Percentiles rank a stretch among this genome's conserved stretches.
Evolutionary conservation across 2,113 vertebrate genomes (phyloP).

Genomic region (Myotis davidii): DNA sequence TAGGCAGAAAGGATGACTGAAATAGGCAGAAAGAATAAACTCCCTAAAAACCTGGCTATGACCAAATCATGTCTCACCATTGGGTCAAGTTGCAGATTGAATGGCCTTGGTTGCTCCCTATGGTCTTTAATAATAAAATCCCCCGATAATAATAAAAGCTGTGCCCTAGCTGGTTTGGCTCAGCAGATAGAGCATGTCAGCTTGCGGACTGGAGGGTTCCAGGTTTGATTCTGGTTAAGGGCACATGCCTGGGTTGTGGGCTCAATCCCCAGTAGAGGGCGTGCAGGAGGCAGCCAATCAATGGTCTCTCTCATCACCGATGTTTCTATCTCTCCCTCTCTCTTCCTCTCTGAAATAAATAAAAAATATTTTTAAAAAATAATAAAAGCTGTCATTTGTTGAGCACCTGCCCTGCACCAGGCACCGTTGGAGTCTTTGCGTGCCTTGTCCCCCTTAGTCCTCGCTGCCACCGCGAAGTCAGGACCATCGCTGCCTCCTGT

Average conservation of each 20-base stretch:
- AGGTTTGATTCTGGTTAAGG: no score
- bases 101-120: background rate
- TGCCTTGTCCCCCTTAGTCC: background rate
- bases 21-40: background rate
- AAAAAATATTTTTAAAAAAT: background rate
- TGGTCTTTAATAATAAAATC: background rate
- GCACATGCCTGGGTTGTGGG: no score
- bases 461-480: accelerated
- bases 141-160: background rate
- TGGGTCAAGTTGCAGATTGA: background rate
- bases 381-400: background rate
- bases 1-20: background rate
- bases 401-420: background rate
- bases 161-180: no score
- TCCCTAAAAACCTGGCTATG: background rate
- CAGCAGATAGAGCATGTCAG: no score
- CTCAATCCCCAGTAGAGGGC: no score
- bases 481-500: background rate
- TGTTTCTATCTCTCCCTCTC: no score
- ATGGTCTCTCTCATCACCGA: no score
- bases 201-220: no score
- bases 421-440: background rate
- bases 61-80: background rate
- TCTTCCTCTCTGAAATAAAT: no score
- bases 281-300: no score